These are phyloP conservation scores for Girardinus metallicus DNA, from an alignment of 2,797 vertebrate species.

Conservation along the genomic window DNA sequence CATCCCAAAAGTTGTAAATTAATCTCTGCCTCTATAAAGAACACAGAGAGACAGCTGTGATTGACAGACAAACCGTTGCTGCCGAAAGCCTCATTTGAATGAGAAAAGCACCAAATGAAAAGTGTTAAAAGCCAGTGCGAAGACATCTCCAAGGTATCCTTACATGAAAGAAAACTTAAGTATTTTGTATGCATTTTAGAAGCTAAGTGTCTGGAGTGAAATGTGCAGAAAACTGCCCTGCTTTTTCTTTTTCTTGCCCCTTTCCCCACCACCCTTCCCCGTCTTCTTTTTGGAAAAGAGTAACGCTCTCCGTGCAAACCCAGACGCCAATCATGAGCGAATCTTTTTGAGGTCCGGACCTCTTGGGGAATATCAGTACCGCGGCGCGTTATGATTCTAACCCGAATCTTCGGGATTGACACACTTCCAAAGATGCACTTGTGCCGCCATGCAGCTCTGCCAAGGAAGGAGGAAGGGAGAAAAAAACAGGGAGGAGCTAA, in stretches of 20 bases:
- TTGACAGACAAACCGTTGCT: conserved; percentile 69
- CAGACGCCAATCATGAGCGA: conserved; percentile 56
- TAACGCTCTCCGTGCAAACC: conserved; percentile 60
- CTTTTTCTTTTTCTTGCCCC: conserved; percentile 4
- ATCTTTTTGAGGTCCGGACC: conserved; percentile 48
- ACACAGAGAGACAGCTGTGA: conserved; percentile 55
- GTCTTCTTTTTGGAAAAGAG: conserved; percentile 22
- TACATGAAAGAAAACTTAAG: conserved; percentile 69
- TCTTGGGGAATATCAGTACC: conserved; percentile 46
- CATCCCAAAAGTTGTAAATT: conserved; percentile 34
- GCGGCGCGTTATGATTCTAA: conserved; percentile 49
- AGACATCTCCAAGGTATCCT: conserved; percentile 56
- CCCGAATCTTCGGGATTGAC: conserved; percentile 45
- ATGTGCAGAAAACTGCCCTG: conserved; percentile 40
- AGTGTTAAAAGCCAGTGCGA: conserved; percentile 61
- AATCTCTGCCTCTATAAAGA: conserved; percentile 37
- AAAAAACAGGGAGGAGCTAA: not conserved
- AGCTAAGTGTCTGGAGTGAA: conserved; percentile 52
- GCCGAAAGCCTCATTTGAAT: conserved; percentile 60
- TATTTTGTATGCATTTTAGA: conserved; percentile 43
- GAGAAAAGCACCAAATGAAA: conserved; percentile 60
- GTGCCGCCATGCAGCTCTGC: conserved; percentile 21
- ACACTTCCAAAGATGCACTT: conserved; percentile 36
- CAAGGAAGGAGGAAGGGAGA: not conserved
- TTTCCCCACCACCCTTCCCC: too few relatives aligned